These are phyloP conservation scores for Hyposmocoma kahamanoa DNA, from an alignment of 1,140 invertebrate species.

Conservation along the genomic window DNA sequence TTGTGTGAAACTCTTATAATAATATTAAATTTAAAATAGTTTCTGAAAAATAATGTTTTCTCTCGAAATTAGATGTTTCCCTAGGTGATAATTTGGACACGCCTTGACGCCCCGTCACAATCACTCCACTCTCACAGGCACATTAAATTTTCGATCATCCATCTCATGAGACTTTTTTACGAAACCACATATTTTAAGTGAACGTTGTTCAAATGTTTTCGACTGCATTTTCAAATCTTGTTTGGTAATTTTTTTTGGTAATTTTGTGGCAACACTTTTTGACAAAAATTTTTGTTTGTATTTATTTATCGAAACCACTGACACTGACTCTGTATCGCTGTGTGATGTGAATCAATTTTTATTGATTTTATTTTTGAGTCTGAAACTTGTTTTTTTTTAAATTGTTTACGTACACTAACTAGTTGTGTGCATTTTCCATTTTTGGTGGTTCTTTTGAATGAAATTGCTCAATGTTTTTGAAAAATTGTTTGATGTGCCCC, in stretches of 20 bases:
- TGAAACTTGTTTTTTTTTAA: conserved; percentile 21
- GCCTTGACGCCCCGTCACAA: conserved; percentile 36
- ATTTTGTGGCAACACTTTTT: conserved; percentile 31
- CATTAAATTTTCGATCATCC: conserved; percentile 5
- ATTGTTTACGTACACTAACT: conserved; percentile 13
- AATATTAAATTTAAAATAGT: conserved; percentile 32
- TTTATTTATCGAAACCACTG: not conserved
- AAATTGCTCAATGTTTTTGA: conserved; percentile 29
- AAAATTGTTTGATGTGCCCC: conserved; percentile 38
- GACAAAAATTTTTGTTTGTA: conserved; percentile 1
- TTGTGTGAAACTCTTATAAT: conserved; percentile 12
- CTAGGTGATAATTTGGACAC: conserved; percentile 45
- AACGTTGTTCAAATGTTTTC: conserved; percentile 14
- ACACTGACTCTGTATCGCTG: conserved; percentile 16
- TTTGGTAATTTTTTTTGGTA: conserved; percentile 27
- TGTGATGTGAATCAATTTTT: conserved; percentile 17
- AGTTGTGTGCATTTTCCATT: conserved; percentile 20
- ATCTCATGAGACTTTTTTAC: too few relatives aligned
- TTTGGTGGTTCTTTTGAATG: conserved; percentile 45
- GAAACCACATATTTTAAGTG: not conserved
- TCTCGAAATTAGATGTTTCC: conserved; percentile 27
- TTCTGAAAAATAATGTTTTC: conserved; percentile 44
- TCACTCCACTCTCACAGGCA: conserved; percentile 23
- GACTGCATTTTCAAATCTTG: conserved; percentile 27
- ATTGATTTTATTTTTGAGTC: conserved; percentile 29